Conservation (phyloP, 1,140 invertebrate genomes). For the Lutraria rhynchaena region DNA sequence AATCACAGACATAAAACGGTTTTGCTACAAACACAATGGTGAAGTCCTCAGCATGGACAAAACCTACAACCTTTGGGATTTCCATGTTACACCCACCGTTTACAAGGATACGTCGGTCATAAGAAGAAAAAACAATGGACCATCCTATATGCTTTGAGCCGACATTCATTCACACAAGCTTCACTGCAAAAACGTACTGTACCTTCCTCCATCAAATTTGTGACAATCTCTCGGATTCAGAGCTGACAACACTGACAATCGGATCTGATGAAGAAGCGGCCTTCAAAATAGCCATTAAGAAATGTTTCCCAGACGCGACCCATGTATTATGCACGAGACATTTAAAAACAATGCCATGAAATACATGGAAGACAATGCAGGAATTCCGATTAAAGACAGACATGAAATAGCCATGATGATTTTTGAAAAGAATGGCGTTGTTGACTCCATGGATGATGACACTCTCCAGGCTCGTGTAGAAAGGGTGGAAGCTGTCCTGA, state of each 20-base stretch:
- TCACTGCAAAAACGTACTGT: not conserved
- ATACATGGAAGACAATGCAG: conserved; percentile 17
- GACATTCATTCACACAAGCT: conserved; percentile 14
- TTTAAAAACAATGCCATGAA: not conserved
- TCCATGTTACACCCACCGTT: conserved; percentile 18
- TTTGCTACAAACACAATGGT: conserved; percentile 10
- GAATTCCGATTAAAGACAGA: not conserved
- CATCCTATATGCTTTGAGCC: conserved; percentile 29
- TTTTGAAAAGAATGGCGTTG: not conserved
- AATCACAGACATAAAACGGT: conserved; percentile 8
- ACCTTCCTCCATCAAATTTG: not conserved
- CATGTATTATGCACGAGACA: conserved; percentile 24
- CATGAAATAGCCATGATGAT: not conserved
- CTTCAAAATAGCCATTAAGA: not conserved
- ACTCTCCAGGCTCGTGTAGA: not conserved
- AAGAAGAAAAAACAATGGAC: not conserved
- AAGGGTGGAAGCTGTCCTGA: not conserved
- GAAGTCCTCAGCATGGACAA: conserved; percentile 5
- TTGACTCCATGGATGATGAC: not conserved
- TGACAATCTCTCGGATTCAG: not conserved
- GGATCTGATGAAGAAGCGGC: not conserved
- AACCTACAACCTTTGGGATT: conserved; percentile 30
- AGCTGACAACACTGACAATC: not conserved
- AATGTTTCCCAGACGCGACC: not conserved
- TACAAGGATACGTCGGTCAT: conserved; percentile 17